Evolutionary conservation across 23 tunicate species (phyloP), one percentile per base, ranked within the genome.

Genomic region (Phallusia fumigata): DNA sequence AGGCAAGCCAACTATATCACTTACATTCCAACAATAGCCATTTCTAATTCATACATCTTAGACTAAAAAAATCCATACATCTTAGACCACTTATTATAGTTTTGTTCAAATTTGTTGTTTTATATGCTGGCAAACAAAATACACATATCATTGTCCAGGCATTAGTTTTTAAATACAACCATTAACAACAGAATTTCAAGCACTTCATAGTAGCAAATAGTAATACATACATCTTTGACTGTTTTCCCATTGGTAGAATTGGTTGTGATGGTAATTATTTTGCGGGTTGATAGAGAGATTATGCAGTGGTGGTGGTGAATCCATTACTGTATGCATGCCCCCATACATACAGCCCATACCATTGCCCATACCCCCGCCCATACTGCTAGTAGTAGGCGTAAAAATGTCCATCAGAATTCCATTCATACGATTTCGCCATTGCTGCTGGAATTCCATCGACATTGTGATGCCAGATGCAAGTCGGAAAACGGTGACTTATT

Each of bases 361-460:
- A 24, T 58, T 58, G 28, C 26, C 69, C 69, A 24, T 22, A 21
- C 28, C 28, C 28, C 69, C 69, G 13, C 69, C 26, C 69, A 58
- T 58, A 16, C 31, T 50, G 30, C 72, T 18, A 31, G 85, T 30
- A 49, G 79, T 77, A 0, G 81, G 87, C 18, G 90, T 52, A 77
- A 83, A 88, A 51, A 88, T 82, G 64, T 85, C 86, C 35, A 80
- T 65, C 36, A 93, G 77, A 5, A 93, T 85, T 31, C 98, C 92
- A 81, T 93, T 88, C 98, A 88, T 93, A 30, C 85, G 81, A 32
- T 77, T 81, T 19, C 87, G 77, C 91, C 91, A 92, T 83, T 87
- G 97, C 65, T 87, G 87, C 75, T 92, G 97, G 65, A 92, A 92
- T 49, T 92, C 97, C 83, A 83, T 86, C 72, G 69, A 6, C 69